Percentiles rank a stretch among this genome's conserved stretches.
Conservation (phyloP, 2,113 vertebrate genomes). For the Mormyrus lacerda region DNA sequence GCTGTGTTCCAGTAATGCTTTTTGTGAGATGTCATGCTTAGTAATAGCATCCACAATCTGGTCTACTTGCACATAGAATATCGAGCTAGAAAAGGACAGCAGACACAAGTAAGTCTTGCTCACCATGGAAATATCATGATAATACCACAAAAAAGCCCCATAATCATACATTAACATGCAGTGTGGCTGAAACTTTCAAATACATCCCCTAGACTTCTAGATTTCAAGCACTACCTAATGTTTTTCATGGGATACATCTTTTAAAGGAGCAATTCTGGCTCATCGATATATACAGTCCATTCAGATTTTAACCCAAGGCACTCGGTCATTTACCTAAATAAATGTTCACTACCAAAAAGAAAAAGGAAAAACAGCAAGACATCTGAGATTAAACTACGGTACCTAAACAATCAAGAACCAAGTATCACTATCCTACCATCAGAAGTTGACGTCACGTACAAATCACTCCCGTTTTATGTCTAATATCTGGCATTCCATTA, state of each 20-base stretch:
- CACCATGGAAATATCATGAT: neutral
- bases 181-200: neutral
- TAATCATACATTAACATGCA: neutral
- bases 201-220: neutral
- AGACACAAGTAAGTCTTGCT: neutral
- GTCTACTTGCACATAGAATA: neutral
- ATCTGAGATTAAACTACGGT: slow-evolving; percentile 6
- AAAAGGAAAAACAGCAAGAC: neutral
- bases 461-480: neutral
- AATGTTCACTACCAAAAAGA: neutral
- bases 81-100: neutral
- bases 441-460: neutral
- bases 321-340: neutral
- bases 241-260: neutral
- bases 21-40: neutral
- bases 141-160: neutral
- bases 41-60: neutral
- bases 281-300: neutral
- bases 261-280: neutral
- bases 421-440: neutral
- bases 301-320: neutral
- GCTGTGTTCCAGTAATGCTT: neutral
- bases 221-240: neutral
- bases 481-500: neutral
- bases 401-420: neutral